A percentile compares a stretch with the other conserved stretches of the same genome.
phyloP scores from a whole-genome alignment of 2,888 invertebrate genomes.

The Lissonota sp. region DNA sequence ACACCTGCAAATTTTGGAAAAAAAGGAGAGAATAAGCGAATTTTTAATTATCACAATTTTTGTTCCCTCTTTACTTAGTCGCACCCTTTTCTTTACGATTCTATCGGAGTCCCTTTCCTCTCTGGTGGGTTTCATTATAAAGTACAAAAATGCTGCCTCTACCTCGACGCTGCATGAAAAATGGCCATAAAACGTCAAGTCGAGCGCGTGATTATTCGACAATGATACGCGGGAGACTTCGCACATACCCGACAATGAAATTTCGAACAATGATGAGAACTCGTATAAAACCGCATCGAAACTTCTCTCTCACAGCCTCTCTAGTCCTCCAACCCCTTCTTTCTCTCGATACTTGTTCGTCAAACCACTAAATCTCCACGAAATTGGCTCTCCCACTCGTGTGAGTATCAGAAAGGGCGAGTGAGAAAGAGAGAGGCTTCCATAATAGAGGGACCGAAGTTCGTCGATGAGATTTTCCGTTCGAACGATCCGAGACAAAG shows the following conservation, averaged over 20 bases:
- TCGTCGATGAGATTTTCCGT: conserved; percentile 45
- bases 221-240: neutral
- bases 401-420: neutral
- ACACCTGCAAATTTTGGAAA: too few species aligned
- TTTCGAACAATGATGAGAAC: conserved; percentile 40
- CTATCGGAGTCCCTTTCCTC: conserved; percentile 49
- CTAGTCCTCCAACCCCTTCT: neutral
- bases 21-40: too few species aligned
- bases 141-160: neutral
- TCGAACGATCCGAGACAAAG: conserved; percentile 55
- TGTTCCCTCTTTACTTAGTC: too few species aligned
- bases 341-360: conserved; percentile 10
- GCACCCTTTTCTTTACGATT: too few species aligned
- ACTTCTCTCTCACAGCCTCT: neutral
- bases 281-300: neutral
- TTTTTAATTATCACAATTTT: too few species aligned
- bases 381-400: conserved; percentile 46
- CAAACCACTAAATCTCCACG: conserved; percentile 29
- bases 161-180: too few species aligned
- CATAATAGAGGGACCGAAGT: conserved; percentile 14
- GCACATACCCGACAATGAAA: conserved; percentile 10
- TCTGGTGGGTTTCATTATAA: conserved; percentile 58
- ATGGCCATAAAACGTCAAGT: neutral
- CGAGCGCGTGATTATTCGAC: conserved; percentile 23
- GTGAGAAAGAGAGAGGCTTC: neutral